Conservation (phyloP, 2,888 invertebrate genomes). For the Melanostoma mellinum region DNA sequence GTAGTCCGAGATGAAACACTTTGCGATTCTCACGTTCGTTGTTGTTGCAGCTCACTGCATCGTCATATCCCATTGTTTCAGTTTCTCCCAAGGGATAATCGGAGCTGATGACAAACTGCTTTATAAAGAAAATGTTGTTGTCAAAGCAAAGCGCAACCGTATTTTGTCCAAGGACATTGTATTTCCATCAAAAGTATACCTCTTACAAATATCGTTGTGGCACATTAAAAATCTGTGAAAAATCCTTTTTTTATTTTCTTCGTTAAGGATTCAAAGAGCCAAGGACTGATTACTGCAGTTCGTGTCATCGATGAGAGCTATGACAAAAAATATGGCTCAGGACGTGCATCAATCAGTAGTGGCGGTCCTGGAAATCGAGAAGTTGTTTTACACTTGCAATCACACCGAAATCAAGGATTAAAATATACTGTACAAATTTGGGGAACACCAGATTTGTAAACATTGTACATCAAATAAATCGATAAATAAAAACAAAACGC, state of each 20-base stretch:
- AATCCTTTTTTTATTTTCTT: too few relatives aligned
- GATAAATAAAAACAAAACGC: too few relatives aligned
- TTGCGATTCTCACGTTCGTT: constrained; percentile 2
- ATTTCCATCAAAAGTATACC: constrained; percentile 11
- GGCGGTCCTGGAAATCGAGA: not conserved
- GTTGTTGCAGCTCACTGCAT: not conserved
- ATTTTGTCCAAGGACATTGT: constrained; percentile 11
- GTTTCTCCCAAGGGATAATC: constrained; percentile 1
- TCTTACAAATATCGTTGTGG: too few relatives aligned
- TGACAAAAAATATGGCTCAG: constrained; percentile 10
- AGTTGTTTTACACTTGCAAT: not conserved
- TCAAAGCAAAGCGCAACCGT: not conserved
- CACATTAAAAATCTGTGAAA: not conserved
- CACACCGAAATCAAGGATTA: constrained; percentile 8
- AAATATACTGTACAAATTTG: constrained; percentile 15
- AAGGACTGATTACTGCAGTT: not conserved
- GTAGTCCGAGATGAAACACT: constrained; percentile 19
- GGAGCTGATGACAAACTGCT: not conserved
- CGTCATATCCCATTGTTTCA: not conserved
- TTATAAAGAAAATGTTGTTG: not conserved
- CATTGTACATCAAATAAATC: not conserved
- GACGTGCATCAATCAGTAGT: constrained; percentile 2
- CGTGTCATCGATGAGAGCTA: constrained; percentile 4
- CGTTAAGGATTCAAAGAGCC: not conserved
- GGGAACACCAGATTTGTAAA: constrained; percentile 1